Conservation (phyloP, 2,888 invertebrate species). For the Phania funesta region DNA sequence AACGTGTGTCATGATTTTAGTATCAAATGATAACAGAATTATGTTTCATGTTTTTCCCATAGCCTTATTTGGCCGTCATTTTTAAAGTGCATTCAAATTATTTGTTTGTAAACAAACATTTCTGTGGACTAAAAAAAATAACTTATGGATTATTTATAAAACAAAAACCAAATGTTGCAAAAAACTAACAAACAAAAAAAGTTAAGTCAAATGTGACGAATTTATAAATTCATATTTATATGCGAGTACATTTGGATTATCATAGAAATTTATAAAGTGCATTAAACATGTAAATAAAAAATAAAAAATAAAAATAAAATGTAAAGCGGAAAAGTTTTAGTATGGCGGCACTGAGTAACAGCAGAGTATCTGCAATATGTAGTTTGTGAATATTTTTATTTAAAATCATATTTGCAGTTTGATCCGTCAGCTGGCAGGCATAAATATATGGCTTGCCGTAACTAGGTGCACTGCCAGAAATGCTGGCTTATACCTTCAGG, state of each 20-base stretch:
- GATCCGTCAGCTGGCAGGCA: no score
- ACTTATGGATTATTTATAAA: slow-evolving; percentile 37
- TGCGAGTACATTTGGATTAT: slow-evolving; percentile 46
- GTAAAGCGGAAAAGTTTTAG: neutral
- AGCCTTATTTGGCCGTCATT: neutral
- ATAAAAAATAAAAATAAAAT: neutral
- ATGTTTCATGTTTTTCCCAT: neutral
- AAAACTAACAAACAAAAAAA: neutral
- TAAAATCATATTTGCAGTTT: no score
- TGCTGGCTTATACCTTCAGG: no score
- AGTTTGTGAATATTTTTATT: no score
- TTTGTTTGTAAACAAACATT: slow-evolving; percentile 19
- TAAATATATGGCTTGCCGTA: no score
- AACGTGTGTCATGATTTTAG: slow-evolving; percentile 12
- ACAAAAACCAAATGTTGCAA: slow-evolving; percentile 23
- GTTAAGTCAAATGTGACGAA: slow-evolving; percentile 31
- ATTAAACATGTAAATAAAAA: slow-evolving; percentile 33
- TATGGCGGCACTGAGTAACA: neutral
- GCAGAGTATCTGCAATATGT: no score
- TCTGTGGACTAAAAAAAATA: slow-evolving; percentile 3
- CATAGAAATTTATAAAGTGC: slow-evolving; percentile 52
- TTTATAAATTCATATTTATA: slow-evolving; percentile 16
- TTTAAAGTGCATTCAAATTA: slow-evolving; percentile 15
- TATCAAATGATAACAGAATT: slow-evolving; percentile 43
- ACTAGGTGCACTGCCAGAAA: no score